These are phyloP conservation scores for Pachyramphus minor DNA, from an alignment of 2,113 vertebrate species.

Conservation along the genomic window DNA sequence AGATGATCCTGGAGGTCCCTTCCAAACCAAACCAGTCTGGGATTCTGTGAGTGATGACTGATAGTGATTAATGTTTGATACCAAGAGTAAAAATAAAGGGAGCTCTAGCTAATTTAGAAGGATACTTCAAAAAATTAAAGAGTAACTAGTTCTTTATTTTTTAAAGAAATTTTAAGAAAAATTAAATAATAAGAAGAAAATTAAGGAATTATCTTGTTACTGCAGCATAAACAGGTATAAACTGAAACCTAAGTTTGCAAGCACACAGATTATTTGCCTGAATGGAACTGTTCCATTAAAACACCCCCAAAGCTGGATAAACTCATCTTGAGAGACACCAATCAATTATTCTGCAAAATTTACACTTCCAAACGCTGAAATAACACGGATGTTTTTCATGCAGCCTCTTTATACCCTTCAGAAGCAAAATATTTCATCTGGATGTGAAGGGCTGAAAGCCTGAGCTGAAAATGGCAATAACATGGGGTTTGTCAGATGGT, in stretches of 20 bases:
- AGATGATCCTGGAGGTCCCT: not conserved
- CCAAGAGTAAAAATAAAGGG: not conserved
- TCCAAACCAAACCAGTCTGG: not conserved
- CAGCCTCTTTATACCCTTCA: not conserved
- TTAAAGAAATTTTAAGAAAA: not conserved
- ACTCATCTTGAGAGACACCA: not conserved
- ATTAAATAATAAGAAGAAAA: not conserved
- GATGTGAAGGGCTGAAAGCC: not conserved
- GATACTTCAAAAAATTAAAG: fast-evolving
- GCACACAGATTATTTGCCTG: not conserved
- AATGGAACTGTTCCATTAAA: not conserved
- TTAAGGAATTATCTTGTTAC: not conserved
- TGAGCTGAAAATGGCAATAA: not conserved
- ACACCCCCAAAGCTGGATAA: not conserved
- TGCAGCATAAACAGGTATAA: not conserved
- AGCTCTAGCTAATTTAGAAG: not conserved
- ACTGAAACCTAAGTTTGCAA: not conserved
- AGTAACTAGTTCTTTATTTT: not conserved
- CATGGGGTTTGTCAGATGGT: not conserved
- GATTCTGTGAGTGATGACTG: too few relatives aligned
- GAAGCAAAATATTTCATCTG: not conserved
- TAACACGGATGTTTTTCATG: not conserved
- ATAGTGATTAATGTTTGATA: too few relatives aligned
- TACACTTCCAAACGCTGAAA: not conserved
- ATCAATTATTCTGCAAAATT: not conserved